Evolutionary conservation across 2,797 vertebrate species (phyloP).

Genomic region (Harpagifer antarcticus): DNA sequence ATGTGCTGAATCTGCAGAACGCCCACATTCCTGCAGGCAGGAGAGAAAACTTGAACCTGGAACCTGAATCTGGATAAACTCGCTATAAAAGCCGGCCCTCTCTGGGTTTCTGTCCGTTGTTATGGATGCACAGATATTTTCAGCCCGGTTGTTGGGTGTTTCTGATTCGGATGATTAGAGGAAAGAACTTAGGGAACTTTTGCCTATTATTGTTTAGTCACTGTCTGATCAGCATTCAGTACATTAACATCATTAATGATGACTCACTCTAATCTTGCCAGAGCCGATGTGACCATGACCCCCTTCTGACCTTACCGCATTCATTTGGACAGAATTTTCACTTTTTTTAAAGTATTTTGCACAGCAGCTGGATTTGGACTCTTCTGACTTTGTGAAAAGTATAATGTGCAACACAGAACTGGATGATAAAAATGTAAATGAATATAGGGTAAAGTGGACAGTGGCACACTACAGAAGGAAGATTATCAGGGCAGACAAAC

Average conservation of each 20-base stretch:
- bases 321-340: neutral
- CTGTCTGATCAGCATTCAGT: neutral
- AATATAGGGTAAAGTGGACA: no score
- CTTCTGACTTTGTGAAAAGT: no score
- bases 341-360: no score
- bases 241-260: constrained; percentile 22
- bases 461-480: neutral
- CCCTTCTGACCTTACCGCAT: neutral
- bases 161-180: constrained; percentile 35
- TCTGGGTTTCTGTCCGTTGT: constrained; percentile 40
- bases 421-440: no score
- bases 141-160: constrained; percentile 53
- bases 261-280: constrained; percentile 25
- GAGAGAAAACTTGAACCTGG: constrained; percentile 35
- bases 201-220: constrained; percentile 5
- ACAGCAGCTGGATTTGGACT: no score
- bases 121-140: constrained; percentile 49
- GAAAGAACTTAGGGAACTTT: constrained; percentile 20
- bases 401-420: no score
- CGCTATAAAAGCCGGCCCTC: constrained; percentile 1
- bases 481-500: neutral
- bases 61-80: constrained; percentile 32
- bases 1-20: constrained; percentile 29
- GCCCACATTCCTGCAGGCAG: constrained; percentile 71
- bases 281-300: neutral